Evolutionary conservation across 2,797 vertebrate genomes (phyloP).

Genomic region (Manis javanica): DNA sequence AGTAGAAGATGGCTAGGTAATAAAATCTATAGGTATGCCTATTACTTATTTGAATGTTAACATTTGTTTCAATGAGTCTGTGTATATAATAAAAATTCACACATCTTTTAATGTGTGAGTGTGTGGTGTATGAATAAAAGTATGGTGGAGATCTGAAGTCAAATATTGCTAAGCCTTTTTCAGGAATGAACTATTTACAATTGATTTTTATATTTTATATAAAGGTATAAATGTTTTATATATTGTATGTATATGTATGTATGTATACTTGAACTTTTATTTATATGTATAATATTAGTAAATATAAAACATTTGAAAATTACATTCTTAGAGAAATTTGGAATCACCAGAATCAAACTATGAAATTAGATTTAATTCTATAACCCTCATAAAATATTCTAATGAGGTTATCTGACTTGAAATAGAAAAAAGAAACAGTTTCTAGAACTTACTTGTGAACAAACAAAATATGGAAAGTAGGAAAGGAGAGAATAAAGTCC

Average conservation of each 20-base stretch:
- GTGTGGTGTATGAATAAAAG: background rate
- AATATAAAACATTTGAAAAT: background rate
- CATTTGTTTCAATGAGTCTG: background rate
- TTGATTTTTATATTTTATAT: background rate
- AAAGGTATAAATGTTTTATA: background rate
- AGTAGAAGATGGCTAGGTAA: background rate
- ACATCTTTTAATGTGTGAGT: background rate
- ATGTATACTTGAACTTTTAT: background rate
- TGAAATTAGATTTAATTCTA: background rate
- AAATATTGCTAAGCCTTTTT: background rate
- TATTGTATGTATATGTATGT: background rate
- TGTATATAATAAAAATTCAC: background rate
- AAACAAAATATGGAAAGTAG: background rate
- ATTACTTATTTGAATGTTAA: background rate
- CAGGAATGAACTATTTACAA: background rate
- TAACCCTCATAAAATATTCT: background rate
- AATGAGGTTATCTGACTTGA: background rate
- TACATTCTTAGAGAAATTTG: background rate
- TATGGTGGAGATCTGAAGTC: background rate
- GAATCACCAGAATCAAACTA: background rate
- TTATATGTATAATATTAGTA: background rate
- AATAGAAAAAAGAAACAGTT: background rate
- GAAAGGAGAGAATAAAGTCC: background rate
- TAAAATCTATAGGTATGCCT: background rate
- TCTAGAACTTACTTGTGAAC: background rate